Percentiles rank a stretch among this genome's conserved stretches.
Evolutionary conservation across 2,888 invertebrate species (phyloP).

Genomic region (Reticulitermes lucifugus): DNA sequence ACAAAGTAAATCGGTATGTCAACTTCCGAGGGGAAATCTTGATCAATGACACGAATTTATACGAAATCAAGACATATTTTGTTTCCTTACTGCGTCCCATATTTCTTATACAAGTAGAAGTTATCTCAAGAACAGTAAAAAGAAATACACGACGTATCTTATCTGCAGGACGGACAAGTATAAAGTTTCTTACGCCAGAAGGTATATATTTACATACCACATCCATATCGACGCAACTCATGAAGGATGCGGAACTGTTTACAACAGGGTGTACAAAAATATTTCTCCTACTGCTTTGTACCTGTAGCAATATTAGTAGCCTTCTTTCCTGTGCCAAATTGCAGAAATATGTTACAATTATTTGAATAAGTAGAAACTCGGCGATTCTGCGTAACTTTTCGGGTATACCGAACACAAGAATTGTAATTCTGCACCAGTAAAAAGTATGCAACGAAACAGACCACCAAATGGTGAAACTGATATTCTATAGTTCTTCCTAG

Average conservation of each 20-base stretch:
- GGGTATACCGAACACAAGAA: too few relatives aligned
- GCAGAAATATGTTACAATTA: too few relatives aligned
- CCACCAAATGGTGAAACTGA: too few relatives aligned
- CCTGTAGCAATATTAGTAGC: too few relatives aligned
- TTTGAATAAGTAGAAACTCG: too few relatives aligned
- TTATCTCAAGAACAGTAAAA: background rate
- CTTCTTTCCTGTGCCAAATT: too few relatives aligned
- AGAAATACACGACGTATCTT: background rate
- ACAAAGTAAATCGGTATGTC: background rate
- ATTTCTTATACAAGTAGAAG: background rate
- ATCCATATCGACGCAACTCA: background rate
- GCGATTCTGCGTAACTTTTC: too few relatives aligned
- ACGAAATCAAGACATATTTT: constrained; percentile 21
- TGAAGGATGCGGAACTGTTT: background rate
- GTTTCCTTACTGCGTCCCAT: background rate
- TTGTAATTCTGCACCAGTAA: too few relatives aligned
- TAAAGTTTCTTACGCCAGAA: constrained; percentile 9
- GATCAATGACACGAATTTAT: constrained; percentile 27
- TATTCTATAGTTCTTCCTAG: too few relatives aligned
- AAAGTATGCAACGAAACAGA: too few relatives aligned
- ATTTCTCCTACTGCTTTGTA: too few relatives aligned
- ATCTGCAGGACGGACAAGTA: background rate
- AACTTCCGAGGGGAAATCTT: constrained; percentile 17
- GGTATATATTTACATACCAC: constrained; percentile 26
- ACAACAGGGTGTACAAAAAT: background rate